A percentile compares a stretch with the other conserved stretches of the same genome.
Evolutionary conservation across 2,888 invertebrate species (phyloP).

Genomic region (Apocheima hispidaria): DNA sequence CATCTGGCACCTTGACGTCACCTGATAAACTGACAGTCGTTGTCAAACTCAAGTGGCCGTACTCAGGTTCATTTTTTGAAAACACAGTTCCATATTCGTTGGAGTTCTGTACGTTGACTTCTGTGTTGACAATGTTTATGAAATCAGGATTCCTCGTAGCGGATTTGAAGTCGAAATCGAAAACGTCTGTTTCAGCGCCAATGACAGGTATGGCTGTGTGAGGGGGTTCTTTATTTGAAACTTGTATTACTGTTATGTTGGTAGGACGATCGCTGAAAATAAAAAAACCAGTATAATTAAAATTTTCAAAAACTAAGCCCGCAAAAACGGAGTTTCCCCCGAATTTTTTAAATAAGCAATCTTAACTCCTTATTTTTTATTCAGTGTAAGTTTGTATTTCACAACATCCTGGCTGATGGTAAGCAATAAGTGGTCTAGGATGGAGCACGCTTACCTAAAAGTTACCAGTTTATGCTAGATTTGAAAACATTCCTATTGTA

Average conservation of each 20-base stretch:
- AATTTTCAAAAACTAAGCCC: not conserved
- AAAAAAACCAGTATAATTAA: not conserved
- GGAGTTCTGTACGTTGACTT: slow-evolving; percentile 52
- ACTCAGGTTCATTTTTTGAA: slow-evolving; percentile 61
- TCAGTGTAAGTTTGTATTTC: no score
- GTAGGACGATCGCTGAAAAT: slow-evolving; percentile 64
- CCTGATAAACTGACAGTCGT: slow-evolving; percentile 72
- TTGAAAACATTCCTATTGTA: no score
- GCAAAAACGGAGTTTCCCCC: no score
- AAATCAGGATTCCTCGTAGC: slow-evolving; percentile 57
- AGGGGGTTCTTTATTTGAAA: slow-evolving; percentile 80
- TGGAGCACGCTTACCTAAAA: no score
- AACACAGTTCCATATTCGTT: slow-evolving; percentile 75
- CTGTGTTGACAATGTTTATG: slow-evolving; percentile 77
- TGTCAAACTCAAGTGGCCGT: slow-evolving; percentile 77
- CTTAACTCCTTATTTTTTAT: no score
- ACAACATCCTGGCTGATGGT: no score
- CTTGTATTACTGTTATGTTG: slow-evolving; percentile 87
- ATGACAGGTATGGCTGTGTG: slow-evolving; percentile 78
- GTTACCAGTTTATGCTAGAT: no score
- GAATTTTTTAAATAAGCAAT: no score
- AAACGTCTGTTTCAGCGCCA: slow-evolving; percentile 66
- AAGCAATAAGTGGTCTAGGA: no score
- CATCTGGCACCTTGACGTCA: slow-evolving; percentile 46
- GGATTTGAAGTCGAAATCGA: slow-evolving; percentile 72